Conservation (phyloP, 2,888 invertebrate species). For the Tinea trinotella region DNA sequence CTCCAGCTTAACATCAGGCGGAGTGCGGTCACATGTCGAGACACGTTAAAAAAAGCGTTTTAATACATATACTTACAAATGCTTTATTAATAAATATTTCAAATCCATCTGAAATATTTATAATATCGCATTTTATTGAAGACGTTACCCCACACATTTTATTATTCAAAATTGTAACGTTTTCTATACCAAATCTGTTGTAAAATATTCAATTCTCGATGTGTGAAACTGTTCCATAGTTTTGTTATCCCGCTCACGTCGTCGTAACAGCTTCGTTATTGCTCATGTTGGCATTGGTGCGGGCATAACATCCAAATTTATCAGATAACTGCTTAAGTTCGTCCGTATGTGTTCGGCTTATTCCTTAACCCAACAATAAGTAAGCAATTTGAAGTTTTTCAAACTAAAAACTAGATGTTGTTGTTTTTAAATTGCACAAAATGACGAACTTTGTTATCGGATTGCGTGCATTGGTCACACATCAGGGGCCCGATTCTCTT, state of each 20-base stretch:
- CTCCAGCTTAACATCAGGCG: too few species aligned
- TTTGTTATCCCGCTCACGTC: conserved; percentile 15
- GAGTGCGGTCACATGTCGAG: too few species aligned
- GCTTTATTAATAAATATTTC: too few species aligned
- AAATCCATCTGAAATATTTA: too few species aligned
- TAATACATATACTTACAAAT: too few species aligned
- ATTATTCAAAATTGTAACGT: background rate
- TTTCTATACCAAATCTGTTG: background rate
- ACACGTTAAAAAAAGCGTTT: too few species aligned
- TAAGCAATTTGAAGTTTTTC: background rate
- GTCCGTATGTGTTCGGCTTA: background rate
- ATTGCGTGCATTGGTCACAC: too few species aligned
- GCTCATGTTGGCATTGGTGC: conserved; percentile 11
- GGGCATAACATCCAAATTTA: conserved; percentile 19
- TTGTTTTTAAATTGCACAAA: background rate
- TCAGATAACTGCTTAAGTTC: conserved; percentile 18
- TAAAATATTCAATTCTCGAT: conserved; percentile 1
- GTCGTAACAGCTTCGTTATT: background rate
- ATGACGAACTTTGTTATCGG: too few species aligned
- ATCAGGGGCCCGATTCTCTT: too few species aligned
- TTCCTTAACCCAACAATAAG: background rate
- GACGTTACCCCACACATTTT: background rate
- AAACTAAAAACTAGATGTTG: background rate
- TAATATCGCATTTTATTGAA: too few species aligned
- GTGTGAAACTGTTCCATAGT: background rate